phyloP scores from a whole-genome alignment of 2,113 vertebrate species.

The Microcebus griseorufus region DNA sequence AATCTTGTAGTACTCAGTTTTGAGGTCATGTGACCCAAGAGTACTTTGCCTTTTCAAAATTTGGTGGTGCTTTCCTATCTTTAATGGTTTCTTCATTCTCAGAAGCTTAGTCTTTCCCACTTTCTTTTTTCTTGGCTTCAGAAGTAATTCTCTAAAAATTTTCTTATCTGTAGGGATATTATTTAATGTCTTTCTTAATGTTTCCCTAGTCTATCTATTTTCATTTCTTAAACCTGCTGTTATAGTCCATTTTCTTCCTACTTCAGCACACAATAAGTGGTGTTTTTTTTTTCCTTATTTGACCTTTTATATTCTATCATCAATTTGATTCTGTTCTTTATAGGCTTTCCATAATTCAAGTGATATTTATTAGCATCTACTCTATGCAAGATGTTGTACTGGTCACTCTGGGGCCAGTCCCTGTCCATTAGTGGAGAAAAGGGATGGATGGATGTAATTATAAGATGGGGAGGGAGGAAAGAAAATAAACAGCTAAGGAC shows the following conservation, averaged over 20 bases:
- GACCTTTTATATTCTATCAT: neutral
- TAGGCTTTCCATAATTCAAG: conserved; percentile 36
- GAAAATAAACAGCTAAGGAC: neutral
- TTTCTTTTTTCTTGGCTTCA: conserved; percentile 2
- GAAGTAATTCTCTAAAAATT: conserved; percentile 8
- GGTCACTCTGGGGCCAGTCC: neutral
- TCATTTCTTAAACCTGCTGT: neutral
- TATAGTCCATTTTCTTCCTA: conserved; percentile 35
- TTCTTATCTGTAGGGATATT: neutral
- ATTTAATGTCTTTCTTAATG: conserved; percentile 32
- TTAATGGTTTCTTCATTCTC: conserved; percentile 15
- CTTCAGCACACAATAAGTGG: neutral
- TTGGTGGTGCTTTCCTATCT: neutral
- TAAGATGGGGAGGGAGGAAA: neutral
- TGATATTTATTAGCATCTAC: neutral
- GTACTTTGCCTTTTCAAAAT: conserved; percentile 24
- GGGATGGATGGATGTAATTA: neutral
- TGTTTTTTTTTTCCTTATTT: neutral
- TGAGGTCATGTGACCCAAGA: neutral
- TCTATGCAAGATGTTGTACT: neutral
- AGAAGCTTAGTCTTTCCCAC: neutral
- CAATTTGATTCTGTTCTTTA: conserved; percentile 14
- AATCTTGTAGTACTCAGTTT: conserved; percentile 3
- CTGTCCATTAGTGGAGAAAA: neutral
- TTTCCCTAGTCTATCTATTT: neutral